phyloP scores from a whole-genome alignment of 92 coral and sea anemone genomes.

The Palythoa caribaeorum region DNA sequence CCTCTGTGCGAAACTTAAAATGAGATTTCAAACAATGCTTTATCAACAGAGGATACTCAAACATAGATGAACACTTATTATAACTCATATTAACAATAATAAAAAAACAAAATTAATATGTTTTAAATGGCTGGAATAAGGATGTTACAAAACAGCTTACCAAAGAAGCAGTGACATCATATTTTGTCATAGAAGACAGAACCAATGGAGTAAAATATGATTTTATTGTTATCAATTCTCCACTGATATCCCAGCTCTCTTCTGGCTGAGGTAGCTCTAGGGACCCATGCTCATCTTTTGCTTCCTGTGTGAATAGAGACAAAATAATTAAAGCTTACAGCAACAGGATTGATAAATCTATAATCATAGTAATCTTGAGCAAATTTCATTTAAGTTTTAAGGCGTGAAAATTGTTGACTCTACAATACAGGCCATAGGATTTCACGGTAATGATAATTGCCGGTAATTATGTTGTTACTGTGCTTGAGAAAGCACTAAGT shows the following conservation, averaged over 20 bases:
- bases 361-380: too few species aligned
- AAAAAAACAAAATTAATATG: neutral
- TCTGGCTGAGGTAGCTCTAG: neutral
- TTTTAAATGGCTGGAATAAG: neutral
- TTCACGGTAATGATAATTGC: too few species aligned
- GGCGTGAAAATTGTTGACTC: too few species aligned
- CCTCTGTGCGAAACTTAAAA: too few species aligned
- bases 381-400: too few species aligned
- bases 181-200: constrained; percentile 86
- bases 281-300: neutral
- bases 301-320: neutral
- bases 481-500: too few species aligned
- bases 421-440: neutral
- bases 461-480: too few species aligned
- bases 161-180: constrained; percentile 49
- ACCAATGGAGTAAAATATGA: constrained; percentile 78
- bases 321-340: neutral
- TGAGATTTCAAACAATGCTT: too few species aligned
- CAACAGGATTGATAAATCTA: too few species aligned
- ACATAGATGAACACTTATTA: too few species aligned
- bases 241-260: constrained; percentile 60
- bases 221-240: constrained; percentile 70
- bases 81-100: neutral
- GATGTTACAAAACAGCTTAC: constrained; percentile 50
- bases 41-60: too few species aligned